These are phyloP conservation scores for Leptobrachium ailaonicum DNA, from an alignment of 2,113 vertebrate genomes.

Conservation along the genomic window DNA sequence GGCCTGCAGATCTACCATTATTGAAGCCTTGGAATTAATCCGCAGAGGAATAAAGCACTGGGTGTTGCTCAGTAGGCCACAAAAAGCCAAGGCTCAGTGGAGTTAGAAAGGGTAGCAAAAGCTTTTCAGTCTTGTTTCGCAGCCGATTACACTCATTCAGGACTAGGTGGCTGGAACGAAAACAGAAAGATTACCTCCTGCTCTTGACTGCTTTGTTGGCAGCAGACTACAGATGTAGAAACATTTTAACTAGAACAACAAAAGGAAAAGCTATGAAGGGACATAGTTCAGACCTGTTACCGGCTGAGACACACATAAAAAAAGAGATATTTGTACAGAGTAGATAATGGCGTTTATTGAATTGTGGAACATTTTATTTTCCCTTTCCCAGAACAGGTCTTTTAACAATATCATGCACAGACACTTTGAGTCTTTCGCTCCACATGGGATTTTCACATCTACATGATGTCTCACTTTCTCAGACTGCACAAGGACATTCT, in stretches of 20 bases:
- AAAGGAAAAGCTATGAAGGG: constrained; percentile 55
- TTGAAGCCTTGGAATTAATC: constrained; percentile 61
- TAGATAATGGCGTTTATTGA: constrained; percentile 44
- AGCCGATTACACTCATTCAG: constrained; percentile 66
- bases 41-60: constrained; percentile 60
- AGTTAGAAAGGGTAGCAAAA: constrained; percentile 58
- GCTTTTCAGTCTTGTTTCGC: constrained; percentile 57
- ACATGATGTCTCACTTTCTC: constrained; percentile 43
- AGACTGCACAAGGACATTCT: constrained; percentile 40
- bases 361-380: constrained; percentile 15
- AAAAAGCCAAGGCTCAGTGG: constrained; percentile 50
- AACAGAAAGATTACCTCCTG: constrained; percentile 63
- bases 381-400: neutral
- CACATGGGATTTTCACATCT: constrained; percentile 42
- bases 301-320: constrained; percentile 37
- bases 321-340: constrained; percentile 44
- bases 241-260: constrained; percentile 60
- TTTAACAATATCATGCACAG: constrained; percentile 25
- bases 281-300: constrained; percentile 49
- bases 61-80: constrained; percentile 59
- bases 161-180: constrained; percentile 60
- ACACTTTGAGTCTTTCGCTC: constrained; percentile 21
- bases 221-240: constrained; percentile 63
- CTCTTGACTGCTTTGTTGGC: constrained; percentile 65
- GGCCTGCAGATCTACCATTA: constrained; percentile 59